Evolutionary conservation across 2,797 vertebrate species (phyloP).

Genomic region (Enteromius viviparus): DNA sequence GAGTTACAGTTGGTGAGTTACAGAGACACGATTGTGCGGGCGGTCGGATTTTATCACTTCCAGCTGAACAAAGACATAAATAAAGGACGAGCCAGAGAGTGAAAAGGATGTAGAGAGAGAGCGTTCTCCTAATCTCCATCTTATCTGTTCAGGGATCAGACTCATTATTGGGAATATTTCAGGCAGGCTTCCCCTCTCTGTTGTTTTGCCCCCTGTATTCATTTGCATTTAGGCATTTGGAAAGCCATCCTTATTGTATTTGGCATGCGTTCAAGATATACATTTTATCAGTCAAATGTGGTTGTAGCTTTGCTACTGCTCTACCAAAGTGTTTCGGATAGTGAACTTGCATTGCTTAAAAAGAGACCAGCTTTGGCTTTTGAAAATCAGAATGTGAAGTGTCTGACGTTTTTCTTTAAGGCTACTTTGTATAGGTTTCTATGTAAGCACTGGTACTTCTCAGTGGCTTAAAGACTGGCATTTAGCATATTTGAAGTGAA

Average conservation of each 20-base stretch:
- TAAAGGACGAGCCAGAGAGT: background rate
- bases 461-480: too few relatives aligned
- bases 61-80: constrained; percentile 27
- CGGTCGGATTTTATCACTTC: constrained; percentile 22
- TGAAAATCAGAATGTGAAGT: too few relatives aligned
- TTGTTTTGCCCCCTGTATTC: background rate
- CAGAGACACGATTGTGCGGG: constrained; percentile 14
- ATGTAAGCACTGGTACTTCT: too few relatives aligned
- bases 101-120: background rate
- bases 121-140: constrained; percentile 17
- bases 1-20: constrained; percentile 20
- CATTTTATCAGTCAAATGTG: background rate
- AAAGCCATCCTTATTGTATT: background rate
- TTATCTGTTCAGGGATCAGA: constrained; percentile 20
- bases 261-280: background rate
- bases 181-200: background rate
- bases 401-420: too few relatives aligned
- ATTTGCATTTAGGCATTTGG: constrained; percentile 14
- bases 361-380: background rate
- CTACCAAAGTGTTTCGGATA: background rate
- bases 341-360: background rate
- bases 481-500: too few relatives aligned
- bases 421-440: too few relatives aligned
- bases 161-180: constrained; percentile 22
- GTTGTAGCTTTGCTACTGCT: background rate